phyloP scores from a whole-genome alignment of 1,140 invertebrate species.

The Ephestia elutella region DNA sequence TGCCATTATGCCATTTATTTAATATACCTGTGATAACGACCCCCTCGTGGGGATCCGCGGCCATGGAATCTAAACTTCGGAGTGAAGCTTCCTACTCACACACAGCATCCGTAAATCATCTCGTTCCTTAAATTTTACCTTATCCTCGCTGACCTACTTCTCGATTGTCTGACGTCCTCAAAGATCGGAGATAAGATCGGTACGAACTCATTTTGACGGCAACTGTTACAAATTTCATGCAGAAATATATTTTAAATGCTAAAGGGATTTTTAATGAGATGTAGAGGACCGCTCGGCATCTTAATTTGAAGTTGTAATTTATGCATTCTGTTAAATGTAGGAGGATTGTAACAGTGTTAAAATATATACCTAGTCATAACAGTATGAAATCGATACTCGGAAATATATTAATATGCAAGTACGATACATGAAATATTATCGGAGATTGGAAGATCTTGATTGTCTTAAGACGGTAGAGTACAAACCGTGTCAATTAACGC shows the following conservation, averaged over 20 bases:
- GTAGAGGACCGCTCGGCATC: background rate
- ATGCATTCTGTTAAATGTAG: background rate
- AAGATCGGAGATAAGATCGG: slow-evolving; percentile 27
- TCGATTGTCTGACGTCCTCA: slow-evolving; percentile 17
- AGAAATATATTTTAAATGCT: slow-evolving; percentile 9
- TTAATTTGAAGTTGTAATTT: slow-evolving; percentile 1
- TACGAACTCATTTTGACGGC: slow-evolving; percentile 16
- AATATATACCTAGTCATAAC: too few relatives aligned
- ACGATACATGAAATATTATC: background rate
- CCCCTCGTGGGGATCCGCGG: too few relatives aligned
- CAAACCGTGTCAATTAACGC: slow-evolving; percentile 5
- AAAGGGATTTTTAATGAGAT: slow-evolving; percentile 11
- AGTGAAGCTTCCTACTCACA: too few relatives aligned
- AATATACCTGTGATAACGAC: too few relatives aligned
- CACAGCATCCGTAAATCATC: slow-evolving; percentile 48
- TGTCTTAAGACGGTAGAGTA: background rate
- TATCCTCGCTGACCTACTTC: slow-evolving; percentile 41
- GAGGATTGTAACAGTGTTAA: background rate
- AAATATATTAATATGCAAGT: background rate
- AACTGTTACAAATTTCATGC: slow-evolving; percentile 16
- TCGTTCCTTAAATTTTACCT: slow-evolving; percentile 45
- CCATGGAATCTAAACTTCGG: too few relatives aligned
- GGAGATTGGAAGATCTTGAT: background rate
- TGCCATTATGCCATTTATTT: too few relatives aligned
- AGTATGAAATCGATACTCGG: background rate